A percentile compares a stretch with the other conserved stretches of the same genome.
These are phyloP conservation scores for Rhagoletis zephyria DNA, from an alignment of 1,140 invertebrate genomes.

Conservation along the genomic window DNA sequence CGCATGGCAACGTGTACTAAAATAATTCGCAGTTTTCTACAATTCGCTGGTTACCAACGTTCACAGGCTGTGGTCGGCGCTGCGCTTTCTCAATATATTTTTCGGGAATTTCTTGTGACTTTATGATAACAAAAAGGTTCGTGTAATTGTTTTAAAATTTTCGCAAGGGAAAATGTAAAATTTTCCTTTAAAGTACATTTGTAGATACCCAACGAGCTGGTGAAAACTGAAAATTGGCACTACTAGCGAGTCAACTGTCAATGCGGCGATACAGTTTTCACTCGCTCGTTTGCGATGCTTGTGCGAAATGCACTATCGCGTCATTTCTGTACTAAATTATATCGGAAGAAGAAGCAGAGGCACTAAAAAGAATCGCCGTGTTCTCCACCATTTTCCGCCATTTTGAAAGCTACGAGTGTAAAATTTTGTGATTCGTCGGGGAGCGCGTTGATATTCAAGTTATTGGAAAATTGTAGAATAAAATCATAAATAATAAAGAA, in stretches of 20 bases:
- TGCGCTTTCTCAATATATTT: neutral
- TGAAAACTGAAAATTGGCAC: slow-evolving; percentile 58
- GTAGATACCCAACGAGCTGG: slow-evolving; percentile 58
- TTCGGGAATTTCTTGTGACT: neutral
- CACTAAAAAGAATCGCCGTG: slow-evolving; percentile 66
- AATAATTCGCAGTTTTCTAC: slow-evolving; percentile 36
- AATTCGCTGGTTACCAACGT: slow-evolving; percentile 27
- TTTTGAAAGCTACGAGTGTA: slow-evolving; percentile 72
- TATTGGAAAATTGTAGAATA: slow-evolving; percentile 30
- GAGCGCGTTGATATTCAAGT: slow-evolving; percentile 69
- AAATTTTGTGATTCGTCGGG: slow-evolving; percentile 66
- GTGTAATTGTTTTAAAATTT: neutral
- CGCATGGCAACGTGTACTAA: slow-evolving; percentile 52
- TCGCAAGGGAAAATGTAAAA: neutral
- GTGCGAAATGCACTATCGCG: slow-evolving; percentile 64
- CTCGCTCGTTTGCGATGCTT: slow-evolving; percentile 25
- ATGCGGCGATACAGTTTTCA: slow-evolving; percentile 12
- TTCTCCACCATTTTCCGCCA: slow-evolving; percentile 66
- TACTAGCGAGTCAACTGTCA: slow-evolving; percentile 60
- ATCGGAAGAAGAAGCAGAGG: neutral
- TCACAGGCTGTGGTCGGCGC: neutral
- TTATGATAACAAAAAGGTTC: slow-evolving; percentile 5
- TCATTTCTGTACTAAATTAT: slow-evolving; percentile 72
- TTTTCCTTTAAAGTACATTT: slow-evolving; percentile 58
- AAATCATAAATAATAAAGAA: slow-evolving; percentile 29